Evolutionary conservation across 2,888 invertebrate genomes (phyloP), one percentile per base, ranked within the genome.

Genomic region (Arge pagana): DNA sequence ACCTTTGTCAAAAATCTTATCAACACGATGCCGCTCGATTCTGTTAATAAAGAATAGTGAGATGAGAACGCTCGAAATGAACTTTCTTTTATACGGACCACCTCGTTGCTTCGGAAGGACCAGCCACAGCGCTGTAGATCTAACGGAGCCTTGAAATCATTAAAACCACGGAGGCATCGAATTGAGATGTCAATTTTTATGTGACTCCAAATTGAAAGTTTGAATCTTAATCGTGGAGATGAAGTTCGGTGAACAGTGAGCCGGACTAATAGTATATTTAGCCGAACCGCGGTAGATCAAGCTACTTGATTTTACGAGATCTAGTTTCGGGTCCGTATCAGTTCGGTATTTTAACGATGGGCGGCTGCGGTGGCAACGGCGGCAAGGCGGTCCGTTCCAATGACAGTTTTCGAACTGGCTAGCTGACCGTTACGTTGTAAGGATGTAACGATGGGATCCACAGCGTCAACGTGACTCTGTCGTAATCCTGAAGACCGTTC

Each of bases 271-370:
- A 45, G 37, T 36, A 45, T 48, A 48, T 52, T 48, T 52, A 45
- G 48, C 45, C 45, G 36, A 37, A 42, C 50, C 26, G 41, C 16
- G 35, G 23, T 31, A 42, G 43, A 43, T 42, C 40, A 33, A 41
- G 52, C 52, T 52, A 48, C 52, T 39, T 37, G 52, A 19, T 36
- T 48, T 52, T 31, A 45, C 52, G 52, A 48, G 48, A 48, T 48
- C 52, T 52, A 30, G 50, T 63, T 66, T 65, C 62, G 59, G 63
- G 62, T 58, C 63, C 63, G 63, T 56, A 65, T 62, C 63, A 57
- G 52, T 45, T 53, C 59, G 70, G 71, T 64, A 71, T 74, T 72
- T 75, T 74, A 75, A 75, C 70, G 72, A 73, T 70, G 67, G 57
- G 54, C 57, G 54, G 33, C 28, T 56, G 60, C 61, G 60, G 64